A percentile compares a stretch with the other conserved stretches of the same genome.
Conservation (phyloP, 2,797 vertebrate species). For the Falco berigora region DNA sequence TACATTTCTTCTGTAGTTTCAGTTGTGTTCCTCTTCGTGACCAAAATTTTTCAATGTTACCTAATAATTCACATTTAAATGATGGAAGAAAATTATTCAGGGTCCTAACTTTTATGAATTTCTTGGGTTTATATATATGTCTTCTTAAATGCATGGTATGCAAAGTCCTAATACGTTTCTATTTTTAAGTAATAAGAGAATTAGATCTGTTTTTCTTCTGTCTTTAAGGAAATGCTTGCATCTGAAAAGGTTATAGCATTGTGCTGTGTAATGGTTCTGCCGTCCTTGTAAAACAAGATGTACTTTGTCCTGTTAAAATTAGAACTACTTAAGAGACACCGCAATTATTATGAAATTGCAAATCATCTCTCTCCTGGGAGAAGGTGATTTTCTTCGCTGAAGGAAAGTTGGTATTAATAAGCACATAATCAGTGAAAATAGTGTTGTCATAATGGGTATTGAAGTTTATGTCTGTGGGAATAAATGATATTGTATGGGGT, state of each 20-base stretch:
- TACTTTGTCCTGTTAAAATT: slow-evolving; percentile 38
- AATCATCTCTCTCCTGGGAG: background rate
- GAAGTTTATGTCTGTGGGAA: background rate
- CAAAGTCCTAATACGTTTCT: background rate
- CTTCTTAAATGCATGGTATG: background rate
- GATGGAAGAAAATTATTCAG: background rate
- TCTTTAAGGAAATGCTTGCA: background rate
- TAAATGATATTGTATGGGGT: background rate
- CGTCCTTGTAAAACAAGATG: background rate
- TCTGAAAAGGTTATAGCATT: background rate
- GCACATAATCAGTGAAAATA: background rate
- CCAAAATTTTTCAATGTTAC: background rate
- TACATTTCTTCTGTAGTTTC: background rate
- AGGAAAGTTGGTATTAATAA: slow-evolving; percentile 12
- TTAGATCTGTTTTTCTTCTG: background rate
- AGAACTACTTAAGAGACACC: background rate
- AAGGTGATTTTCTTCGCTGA: slow-evolving; percentile 12
- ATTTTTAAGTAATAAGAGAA: background rate
- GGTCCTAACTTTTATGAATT: background rate
- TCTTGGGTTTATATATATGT: background rate
- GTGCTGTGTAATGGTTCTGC: background rate
- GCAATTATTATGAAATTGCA: slow-evolving; percentile 7
- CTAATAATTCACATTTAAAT: background rate
- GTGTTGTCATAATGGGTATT: background rate
- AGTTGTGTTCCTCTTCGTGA: background rate